A percentile compares a stretch with the other conserved stretches of the same genome.
phyloP scores from a whole-genome alignment of 2,797 vertebrate species.

The Todus mexicanus region DNA sequence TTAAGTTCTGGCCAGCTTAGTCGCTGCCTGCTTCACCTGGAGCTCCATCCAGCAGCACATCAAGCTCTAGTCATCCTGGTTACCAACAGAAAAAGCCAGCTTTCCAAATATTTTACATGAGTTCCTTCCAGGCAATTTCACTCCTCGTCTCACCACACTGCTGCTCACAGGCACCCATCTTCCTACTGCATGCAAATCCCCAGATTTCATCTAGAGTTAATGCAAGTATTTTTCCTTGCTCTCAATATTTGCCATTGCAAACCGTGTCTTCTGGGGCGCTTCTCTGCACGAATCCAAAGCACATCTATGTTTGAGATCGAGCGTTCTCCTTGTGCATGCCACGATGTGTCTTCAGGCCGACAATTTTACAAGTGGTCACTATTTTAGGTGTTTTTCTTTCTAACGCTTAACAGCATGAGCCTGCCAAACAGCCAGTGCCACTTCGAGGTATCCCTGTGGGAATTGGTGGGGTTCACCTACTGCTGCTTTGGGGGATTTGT shows the following conservation, averaged over 20 bases:
- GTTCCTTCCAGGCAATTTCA: not conserved
- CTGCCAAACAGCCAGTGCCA: not conserved
- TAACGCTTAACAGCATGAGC: too few species aligned
- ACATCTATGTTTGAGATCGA: not conserved
- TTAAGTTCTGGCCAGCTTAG: not conserved
- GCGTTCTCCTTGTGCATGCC: not conserved
- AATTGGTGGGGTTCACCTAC: not conserved
- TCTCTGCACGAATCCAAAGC: not conserved
- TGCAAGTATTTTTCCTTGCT: not conserved
- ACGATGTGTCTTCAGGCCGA: not conserved
- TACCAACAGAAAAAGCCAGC: not conserved
- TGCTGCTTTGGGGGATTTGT: not conserved
- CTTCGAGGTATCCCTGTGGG: not conserved
- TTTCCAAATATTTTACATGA: not conserved
- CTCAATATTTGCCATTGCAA: not conserved
- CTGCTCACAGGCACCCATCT: not conserved
- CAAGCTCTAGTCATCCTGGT: not conserved
- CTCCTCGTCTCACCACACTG: not conserved
- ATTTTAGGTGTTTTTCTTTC: not conserved
- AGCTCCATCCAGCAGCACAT: not conserved
- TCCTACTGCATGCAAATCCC: not conserved
- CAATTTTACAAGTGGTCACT: not conserved
- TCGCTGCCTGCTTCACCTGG: not conserved
- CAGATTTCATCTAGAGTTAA: not conserved
- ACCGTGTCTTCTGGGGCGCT: not conserved